Evolutionary conservation across 2,797 vertebrate genomes (phyloP).

Genomic region (Gambusia yucatana): DNA sequence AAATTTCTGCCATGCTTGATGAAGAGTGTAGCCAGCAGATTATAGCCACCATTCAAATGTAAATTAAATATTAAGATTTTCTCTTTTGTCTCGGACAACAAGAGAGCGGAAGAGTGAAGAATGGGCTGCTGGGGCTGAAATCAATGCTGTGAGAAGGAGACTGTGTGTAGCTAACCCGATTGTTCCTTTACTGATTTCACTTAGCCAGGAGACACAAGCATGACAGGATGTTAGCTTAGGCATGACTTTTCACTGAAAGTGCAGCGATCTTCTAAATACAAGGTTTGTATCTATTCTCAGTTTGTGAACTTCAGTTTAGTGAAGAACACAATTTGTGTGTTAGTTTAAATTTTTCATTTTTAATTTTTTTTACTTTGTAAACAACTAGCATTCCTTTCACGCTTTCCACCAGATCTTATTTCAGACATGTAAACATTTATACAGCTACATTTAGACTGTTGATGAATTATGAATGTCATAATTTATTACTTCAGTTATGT

Average conservation of each 20-base stretch:
- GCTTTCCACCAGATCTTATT: not conserved
- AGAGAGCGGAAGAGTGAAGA: constrained; percentile 37
- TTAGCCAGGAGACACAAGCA: constrained; percentile 29
- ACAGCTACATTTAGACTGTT: not conserved
- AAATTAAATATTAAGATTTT: constrained; percentile 48
- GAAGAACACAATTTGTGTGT: not conserved
- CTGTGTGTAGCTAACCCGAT: constrained; percentile 39
- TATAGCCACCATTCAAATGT: constrained; percentile 48
- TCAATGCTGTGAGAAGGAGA: constrained; percentile 46
- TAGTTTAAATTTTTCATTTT: not conserved
- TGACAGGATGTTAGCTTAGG: constrained; percentile 19
- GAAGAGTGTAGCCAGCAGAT: constrained; percentile 32
- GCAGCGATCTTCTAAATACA: not conserved
- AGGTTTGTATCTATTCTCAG: not conserved
- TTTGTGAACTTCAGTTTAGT: not conserved
- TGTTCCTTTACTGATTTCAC: constrained; percentile 47
- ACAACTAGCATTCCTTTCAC: not conserved
- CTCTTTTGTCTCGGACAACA: constrained; percentile 32
- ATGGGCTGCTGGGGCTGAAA: constrained; percentile 39
- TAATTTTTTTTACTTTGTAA: too few relatives aligned
- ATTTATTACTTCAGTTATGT: not conserved
- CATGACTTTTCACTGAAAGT: constrained; percentile 12
- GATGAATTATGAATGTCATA: not conserved
- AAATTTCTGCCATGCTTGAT: constrained; percentile 17
- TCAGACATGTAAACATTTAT: not conserved